These are phyloP conservation scores for Rhabdophis nuchalis DNA, from an alignment of 2,797 vertebrate genomes.

Conservation along the genomic window DNA sequence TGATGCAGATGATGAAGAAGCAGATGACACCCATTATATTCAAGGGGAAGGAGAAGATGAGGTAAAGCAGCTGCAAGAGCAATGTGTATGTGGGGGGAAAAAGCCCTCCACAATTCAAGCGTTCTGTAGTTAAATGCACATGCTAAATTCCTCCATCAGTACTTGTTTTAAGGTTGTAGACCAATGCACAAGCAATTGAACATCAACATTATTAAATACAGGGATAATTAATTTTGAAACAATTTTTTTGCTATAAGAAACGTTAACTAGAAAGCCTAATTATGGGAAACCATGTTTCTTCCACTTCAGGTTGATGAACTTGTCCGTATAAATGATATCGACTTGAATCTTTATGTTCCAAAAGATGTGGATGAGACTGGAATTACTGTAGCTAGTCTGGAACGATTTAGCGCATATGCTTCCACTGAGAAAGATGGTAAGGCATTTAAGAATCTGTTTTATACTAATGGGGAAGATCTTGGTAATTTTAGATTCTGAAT, in stretches of 20 bases:
- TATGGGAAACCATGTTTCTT: neutral
- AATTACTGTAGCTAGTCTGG: conserved; percentile 88
- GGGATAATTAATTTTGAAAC: neutral
- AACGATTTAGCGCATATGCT: conserved; percentile 80
- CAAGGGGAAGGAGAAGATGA: conserved; percentile 73
- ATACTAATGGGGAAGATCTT: neutral
- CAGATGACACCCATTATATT: conserved; percentile 82
- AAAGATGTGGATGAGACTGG: conserved; percentile 90
- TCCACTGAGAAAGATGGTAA: conserved; percentile 78
- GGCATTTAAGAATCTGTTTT: conserved; percentile 33
- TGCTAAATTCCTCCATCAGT: neutral
- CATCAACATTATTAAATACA: neutral
- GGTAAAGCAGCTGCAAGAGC: conserved; percentile 53
- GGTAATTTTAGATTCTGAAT: neutral
- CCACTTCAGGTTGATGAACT: conserved; percentile 69
- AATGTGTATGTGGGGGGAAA: neutral
- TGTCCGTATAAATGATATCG: conserved; percentile 83
- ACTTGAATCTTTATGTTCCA: conserved; percentile 86
- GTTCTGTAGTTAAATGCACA: neutral
- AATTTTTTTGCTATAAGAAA: neutral
- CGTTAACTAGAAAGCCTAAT: neutral
- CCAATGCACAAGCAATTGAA: neutral
- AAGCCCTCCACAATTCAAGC: neutral
- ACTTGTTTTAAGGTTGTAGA: neutral
- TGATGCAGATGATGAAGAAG: conserved; percentile 91